A percentile compares a stretch with the other conserved stretches of the same genome.
Conservation (phyloP, 2,113 vertebrate species). For the Barbus barbus region DNA sequence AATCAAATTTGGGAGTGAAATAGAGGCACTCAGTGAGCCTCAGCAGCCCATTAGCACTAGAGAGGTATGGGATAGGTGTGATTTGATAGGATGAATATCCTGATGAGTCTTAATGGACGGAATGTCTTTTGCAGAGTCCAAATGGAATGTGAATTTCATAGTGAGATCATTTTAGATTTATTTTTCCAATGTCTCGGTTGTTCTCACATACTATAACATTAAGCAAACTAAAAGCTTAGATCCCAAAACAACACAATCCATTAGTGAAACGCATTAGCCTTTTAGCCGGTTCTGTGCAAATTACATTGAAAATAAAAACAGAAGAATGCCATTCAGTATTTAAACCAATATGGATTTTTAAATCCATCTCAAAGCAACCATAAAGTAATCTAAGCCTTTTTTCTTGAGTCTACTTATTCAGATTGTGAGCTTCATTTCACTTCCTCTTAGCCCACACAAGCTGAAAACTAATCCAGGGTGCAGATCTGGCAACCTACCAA, state of each 20-base stretch:
- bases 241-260: slow-evolving; percentile 19
- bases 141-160: slow-evolving; percentile 10
- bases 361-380: background rate
- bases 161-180: background rate
- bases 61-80: slow-evolving; percentile 17
- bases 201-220: background rate
- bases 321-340: background rate
- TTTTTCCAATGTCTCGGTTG: background rate
- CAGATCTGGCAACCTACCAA: slow-evolving; percentile 52
- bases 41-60: slow-evolving; percentile 19
- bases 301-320: background rate
- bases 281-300: background rate
- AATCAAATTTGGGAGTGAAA: slow-evolving; percentile 40
- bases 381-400: background rate
- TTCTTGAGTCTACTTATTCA: background rate
- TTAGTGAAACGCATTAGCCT: slow-evolving; percentile 1
- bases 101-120: slow-evolving; percentile 34
- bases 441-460: slow-evolving; percentile 31
- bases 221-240: background rate
- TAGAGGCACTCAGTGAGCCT: slow-evolving; percentile 12
- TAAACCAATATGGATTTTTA: background rate
- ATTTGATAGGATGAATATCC: slow-evolving; percentile 12
- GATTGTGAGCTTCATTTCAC: background rate
- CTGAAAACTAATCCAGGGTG: slow-evolving; percentile 54
- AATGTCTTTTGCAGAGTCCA: background rate